phyloP scores from a whole-genome alignment of 2,113 vertebrate species.

The Chloebia gouldiae region DNA sequence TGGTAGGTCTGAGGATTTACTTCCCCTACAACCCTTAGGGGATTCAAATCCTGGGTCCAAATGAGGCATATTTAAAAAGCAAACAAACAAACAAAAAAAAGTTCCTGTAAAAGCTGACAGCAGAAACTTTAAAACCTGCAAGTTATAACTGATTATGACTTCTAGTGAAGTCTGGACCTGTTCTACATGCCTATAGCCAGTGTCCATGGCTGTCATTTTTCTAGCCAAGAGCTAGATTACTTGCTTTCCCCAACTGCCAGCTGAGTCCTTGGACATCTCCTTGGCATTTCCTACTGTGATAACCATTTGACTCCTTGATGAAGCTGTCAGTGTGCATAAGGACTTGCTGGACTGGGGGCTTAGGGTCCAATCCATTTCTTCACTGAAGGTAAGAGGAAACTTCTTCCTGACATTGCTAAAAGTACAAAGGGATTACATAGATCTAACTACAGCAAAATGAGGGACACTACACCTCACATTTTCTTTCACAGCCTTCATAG shows the following conservation, averaged over 20 bases:
- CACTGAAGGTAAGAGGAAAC: background rate
- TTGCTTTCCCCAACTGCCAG: fast-evolving
- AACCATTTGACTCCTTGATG: background rate
- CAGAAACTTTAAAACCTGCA: background rate
- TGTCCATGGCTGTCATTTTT: background rate
- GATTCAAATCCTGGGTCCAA: background rate
- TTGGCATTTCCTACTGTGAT: background rate
- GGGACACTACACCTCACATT: fast-evolving
- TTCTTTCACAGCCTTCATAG: background rate
- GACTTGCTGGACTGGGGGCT: background rate
- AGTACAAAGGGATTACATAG: background rate
- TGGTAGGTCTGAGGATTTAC: background rate
- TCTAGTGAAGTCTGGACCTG: background rate
- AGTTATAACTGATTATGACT: background rate
- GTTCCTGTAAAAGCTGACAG: background rate
- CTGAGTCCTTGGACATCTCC: background rate
- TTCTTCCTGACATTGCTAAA: background rate
- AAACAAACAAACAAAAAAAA: background rate
- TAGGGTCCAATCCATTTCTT: background rate
- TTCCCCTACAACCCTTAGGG: background rate
- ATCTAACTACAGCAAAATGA: background rate
- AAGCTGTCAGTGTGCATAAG: background rate
- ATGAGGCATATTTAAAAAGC: background rate
- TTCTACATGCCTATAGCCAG: background rate
- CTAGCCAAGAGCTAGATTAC: background rate